phyloP scores from a whole-genome alignment of 2,113 vertebrate genomes.

The Furnarius figulus region DNA sequence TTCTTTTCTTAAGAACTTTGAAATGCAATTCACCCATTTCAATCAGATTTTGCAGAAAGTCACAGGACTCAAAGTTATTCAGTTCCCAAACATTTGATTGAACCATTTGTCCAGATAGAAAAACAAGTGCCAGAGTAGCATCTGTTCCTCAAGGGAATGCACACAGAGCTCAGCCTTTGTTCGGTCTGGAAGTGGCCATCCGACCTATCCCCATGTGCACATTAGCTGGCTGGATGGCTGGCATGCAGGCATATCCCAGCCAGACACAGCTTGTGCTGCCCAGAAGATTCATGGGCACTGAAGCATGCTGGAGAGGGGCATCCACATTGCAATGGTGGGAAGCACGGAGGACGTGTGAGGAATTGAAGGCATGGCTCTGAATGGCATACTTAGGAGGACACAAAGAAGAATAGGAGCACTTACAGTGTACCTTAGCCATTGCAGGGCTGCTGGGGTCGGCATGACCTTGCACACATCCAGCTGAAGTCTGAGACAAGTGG shows the following conservation, averaged over 20 bases:
- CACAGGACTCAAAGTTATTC: not conserved
- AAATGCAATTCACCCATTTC: not conserved
- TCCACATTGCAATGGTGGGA: not conserved
- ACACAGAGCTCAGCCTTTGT: not conserved
- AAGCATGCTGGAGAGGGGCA: not conserved
- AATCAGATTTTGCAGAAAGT: not conserved
- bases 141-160: not conserved
- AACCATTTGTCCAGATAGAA: not conserved
- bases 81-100: not conserved
- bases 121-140: not conserved
- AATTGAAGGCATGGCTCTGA: not conserved
- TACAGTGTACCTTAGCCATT: not conserved
- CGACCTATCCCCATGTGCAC: fast-evolving
- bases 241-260: fast-evolving
- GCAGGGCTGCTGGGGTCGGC: not conserved
- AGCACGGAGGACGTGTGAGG: not conserved
- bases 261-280: not conserved
- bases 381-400: fast-evolving
- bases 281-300: not conserved
- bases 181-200: not conserved
- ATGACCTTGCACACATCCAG: fast-evolving
- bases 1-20: not conserved
- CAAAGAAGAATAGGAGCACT: not conserved
- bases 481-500: not conserved
- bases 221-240: not conserved